A percentile compares a stretch with the other conserved stretches of the same genome.
These are phyloP conservation scores for Tor tambroides DNA, from an alignment of 2,113 vertebrate genomes.

Conservation along the genomic window DNA sequence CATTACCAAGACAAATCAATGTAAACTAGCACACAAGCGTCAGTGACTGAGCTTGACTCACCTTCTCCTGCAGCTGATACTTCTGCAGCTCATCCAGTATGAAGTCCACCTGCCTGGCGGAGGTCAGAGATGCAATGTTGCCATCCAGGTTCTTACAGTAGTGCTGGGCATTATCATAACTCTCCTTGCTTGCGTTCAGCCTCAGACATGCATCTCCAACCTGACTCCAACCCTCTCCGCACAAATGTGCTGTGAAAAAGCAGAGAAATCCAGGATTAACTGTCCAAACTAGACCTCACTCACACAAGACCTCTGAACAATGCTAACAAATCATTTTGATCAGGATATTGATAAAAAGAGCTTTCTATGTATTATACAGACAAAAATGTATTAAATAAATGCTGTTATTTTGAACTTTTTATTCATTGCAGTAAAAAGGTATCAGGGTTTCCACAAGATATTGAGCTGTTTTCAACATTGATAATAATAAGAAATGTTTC, in stretches of 20 bases:
- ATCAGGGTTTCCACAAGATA: not conserved
- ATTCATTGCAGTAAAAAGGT: too few species aligned
- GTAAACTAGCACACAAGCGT: not conserved
- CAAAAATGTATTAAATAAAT: not conserved
- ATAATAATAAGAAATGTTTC: not conserved
- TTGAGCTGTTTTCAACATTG: not conserved
- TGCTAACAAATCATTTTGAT: not conserved
- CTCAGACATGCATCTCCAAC: slow-evolving; percentile 92
- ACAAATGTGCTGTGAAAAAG: slow-evolving; percentile 84
- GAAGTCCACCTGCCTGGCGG: slow-evolving; percentile 92
- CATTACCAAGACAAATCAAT: not conserved
- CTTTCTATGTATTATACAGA: not conserved
- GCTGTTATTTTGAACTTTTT: not conserved
- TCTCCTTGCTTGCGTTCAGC: slow-evolving; percentile 93
- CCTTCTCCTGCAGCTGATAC: slow-evolving; percentile 86
- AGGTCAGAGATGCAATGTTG: slow-evolving; percentile 94
- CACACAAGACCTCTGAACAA: not conserved
- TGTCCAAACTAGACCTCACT: not conserved
- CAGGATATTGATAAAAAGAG: not conserved
- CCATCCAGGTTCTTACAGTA: slow-evolving; percentile 96
- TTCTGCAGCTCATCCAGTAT: slow-evolving; percentile 94
- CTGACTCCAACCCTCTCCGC: slow-evolving; percentile 95
- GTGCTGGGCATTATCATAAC: slow-evolving; percentile 94
- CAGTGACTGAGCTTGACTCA: slow-evolving; percentile 42
- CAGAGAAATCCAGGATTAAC: not conserved